phyloP scores from a whole-genome alignment of 2,113 vertebrate species.

The Coryphaenoides rupestris region DNA sequence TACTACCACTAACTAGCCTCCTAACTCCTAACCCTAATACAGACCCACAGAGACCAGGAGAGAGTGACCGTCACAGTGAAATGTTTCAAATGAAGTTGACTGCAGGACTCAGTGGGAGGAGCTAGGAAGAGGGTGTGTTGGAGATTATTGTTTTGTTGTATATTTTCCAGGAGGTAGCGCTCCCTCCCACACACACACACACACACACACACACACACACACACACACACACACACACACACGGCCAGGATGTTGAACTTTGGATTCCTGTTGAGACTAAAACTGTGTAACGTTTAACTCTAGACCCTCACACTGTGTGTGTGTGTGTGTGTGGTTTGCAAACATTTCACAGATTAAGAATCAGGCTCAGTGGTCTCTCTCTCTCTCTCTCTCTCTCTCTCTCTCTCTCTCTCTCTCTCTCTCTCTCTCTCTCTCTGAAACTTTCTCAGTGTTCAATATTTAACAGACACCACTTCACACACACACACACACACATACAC shows the following conservation, averaged over 20 bases:
- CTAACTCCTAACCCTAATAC: too few relatives aligned
- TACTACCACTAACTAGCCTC: too few relatives aligned
- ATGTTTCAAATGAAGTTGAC: too few relatives aligned
- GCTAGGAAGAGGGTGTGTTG: too few relatives aligned
- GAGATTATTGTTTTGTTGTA: too few relatives aligned
- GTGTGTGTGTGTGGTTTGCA: neutral
- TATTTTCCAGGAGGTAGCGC: too few relatives aligned
- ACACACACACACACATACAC: constrained; percentile 2
- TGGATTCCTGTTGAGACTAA: constrained; percentile 5
- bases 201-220: constrained; percentile 7
- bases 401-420: too few relatives aligned
- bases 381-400: too few relatives aligned
- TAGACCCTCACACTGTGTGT: neutral
- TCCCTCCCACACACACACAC: constrained; percentile 1
- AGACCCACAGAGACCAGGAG: too few relatives aligned
- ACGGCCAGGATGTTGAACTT: constrained; percentile 1
- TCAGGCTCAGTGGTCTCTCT: too few relatives aligned
- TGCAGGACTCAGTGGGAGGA: too few relatives aligned
- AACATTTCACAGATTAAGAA: constrained; percentile 10
- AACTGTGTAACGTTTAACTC: constrained; percentile 8
- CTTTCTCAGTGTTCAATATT: neutral
- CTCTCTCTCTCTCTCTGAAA: neutral
- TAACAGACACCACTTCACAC: neutral
- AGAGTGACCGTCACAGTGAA: too few relatives aligned
- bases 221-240: constrained; percentile 15